A percentile compares a stretch with the other conserved stretches of the same genome.
These are phyloP conservation scores for Smithornis capensis DNA, from an alignment of 2,113 vertebrate genomes.

Conservation along the genomic window DNA sequence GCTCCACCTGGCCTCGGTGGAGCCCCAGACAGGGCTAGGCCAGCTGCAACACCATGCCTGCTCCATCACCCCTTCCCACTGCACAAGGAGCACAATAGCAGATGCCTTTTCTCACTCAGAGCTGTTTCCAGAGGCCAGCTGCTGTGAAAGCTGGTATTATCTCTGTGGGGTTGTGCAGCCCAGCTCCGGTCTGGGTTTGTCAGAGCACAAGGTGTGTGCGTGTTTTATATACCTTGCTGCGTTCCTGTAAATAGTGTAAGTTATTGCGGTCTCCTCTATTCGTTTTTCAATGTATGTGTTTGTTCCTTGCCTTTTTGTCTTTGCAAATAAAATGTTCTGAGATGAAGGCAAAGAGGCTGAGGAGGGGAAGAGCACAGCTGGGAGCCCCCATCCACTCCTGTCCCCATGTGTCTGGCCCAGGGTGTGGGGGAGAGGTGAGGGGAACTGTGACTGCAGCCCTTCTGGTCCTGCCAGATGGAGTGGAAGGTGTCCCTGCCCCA, in stretches of 20 bases:
- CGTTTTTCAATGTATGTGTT: slow-evolving; percentile 47
- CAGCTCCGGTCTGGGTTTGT: not conserved
- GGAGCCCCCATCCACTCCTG: fast-evolving
- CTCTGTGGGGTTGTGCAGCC: not conserved
- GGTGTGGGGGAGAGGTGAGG: not conserved
- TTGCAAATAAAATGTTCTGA: slow-evolving; percentile 66
- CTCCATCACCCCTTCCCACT: not conserved
- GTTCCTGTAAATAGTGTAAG: slow-evolving; percentile 69
- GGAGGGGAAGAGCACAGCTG: not conserved
- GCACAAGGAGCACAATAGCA: not conserved
- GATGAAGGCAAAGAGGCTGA: not conserved
- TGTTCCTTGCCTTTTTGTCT: slow-evolving; percentile 53
- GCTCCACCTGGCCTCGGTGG: not conserved
- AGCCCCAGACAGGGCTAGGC: not conserved
- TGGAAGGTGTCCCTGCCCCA: not conserved
- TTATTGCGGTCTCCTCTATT: slow-evolving; percentile 66
- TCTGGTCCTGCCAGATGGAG: not conserved
- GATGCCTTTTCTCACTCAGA: slow-evolving; percentile 21
- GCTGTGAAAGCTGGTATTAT: not conserved
- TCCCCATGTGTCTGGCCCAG: not conserved
- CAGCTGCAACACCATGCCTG: not conserved
- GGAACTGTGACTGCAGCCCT: not conserved
- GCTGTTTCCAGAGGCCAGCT: not conserved
- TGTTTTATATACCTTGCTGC: slow-evolving; percentile 56
- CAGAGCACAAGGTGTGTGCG: slow-evolving; percentile 32